Percentiles rank a stretch among this genome's conserved stretches.
These are phyloP conservation scores for Drosophila niveifrons DNA, from an alignment of 2,888 invertebrate genomes.

Conservation along the genomic window DNA sequence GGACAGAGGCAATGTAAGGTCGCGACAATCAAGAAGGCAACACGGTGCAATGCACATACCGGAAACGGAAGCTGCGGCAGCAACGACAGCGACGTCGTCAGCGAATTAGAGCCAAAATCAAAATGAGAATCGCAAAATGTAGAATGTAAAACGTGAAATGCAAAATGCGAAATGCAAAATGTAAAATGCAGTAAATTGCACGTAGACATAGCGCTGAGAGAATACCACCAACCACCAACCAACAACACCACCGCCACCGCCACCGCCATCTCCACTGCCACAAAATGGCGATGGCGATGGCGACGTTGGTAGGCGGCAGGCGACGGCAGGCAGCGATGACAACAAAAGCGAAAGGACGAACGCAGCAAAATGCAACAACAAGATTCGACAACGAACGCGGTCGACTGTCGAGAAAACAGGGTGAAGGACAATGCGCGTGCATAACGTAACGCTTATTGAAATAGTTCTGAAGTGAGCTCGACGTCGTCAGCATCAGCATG, in stretches of 20 bases:
- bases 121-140: conserved; percentile 62
- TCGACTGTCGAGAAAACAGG: conserved; percentile 62
- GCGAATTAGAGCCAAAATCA: conserved; percentile 58
- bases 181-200: conserved; percentile 73
- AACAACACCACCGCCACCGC: no score
- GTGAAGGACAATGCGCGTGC: conserved; percentile 79
- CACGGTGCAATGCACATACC: conserved; percentile 44
- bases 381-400: conserved; percentile 41
- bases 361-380: neutral
- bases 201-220: conserved; percentile 45
- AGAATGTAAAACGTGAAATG: conserved; percentile 1
- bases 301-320: no score
- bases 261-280: no score
- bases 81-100: conserved; percentile 27
- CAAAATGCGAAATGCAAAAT: conserved; percentile 54
- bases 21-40: conserved; percentile 60
- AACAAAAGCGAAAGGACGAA: no score
- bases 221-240: neutral
- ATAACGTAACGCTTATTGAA: conserved; percentile 79
- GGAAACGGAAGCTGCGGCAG: conserved; percentile 59
- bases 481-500: conserved; percentile 52
- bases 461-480: conserved; percentile 80
- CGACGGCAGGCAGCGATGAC: no score
- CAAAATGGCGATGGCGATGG: no score
- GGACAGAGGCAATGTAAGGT: conserved; percentile 27